Base-by-base conservation (phyloP, 2,797 vertebrate species). In the Sebastes trivittatus region DNA sequence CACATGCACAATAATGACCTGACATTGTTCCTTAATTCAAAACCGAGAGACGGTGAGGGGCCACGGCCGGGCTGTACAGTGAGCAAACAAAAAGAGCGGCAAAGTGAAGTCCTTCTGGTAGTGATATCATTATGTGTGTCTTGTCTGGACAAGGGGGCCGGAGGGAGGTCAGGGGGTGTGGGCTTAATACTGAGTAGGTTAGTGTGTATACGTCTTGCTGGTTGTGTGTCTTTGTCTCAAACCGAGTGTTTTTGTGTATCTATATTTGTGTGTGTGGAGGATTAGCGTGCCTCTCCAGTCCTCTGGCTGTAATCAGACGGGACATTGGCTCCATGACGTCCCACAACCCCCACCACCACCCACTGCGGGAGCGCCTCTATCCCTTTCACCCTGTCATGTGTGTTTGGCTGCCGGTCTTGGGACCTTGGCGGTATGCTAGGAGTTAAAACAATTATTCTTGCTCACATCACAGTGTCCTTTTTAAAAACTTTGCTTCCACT, bases 271-370 rank as follows among this genome's bases (percentile, higher is more conserved):
- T 77, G 66, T 29, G 81, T 74, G 79, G 29, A 80, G 93, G 92
- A 94, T 95, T 95, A 94, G 93, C 92, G 72, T 94, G 93, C 93
- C 75, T 92, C 89, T 94, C 91, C 88, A 87, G 81, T 91, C 93
- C 92, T 91, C 90, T 83, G 80, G 94, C 92, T 93, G 94, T 98
- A 98, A 98, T 97, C 94, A 95, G 96, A 97, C 83, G 80, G 95
- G 97, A 97, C 97, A 97, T 94, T 95, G 97, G 97, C 97, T 98
- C 97, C 97, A 97, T 95, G 93, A 91, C 93, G 96, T 95, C 93
- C 92, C 90, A 77, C 86, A 72, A 42, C 93, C 93, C 92, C 92
- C 92, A 74, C 79, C 89, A 77, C 90, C 90, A 84, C 91, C 89
- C 89, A 91, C 88, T 91, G 90, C 34, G 90, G 87, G 82, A 90